A percentile compares a stretch with the other conserved stretches of the same genome.
Conservation (phyloP, 2,888 invertebrate genomes). For the Asteroscopus sphinx region DNA sequence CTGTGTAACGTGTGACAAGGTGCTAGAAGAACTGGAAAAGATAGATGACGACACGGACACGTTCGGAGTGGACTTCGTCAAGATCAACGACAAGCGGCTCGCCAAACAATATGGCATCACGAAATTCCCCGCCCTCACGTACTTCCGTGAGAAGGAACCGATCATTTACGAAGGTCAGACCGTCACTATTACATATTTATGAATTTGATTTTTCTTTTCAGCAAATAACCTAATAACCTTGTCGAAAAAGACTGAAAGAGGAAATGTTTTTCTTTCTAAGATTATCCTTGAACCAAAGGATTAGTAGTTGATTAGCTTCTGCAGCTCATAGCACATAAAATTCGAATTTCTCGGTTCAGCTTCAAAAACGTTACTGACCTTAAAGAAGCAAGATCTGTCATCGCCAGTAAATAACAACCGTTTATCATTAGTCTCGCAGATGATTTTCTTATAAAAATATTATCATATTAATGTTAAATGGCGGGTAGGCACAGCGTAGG, state of each 20-base stretch:
- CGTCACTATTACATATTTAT: slow-evolving; percentile 1
- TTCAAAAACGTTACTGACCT: no score
- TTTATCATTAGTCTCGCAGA: no score
- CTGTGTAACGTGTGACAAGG: slow-evolving; percentile 97
- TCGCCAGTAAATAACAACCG: no score
- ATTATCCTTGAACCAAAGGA: not conserved
- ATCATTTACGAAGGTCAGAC: slow-evolving; percentile 97
- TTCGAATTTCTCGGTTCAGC: no score
- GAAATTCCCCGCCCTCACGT: slow-evolving; percentile 98
- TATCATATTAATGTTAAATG: slow-evolving; percentile 1
- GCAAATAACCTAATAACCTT: not conserved
- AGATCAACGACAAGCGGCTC: slow-evolving; percentile 98
- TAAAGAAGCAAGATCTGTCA: no score
- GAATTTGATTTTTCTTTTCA: not conserved
- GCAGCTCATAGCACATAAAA: no score
- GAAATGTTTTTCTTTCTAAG: not conserved
- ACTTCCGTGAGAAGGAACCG: slow-evolving; percentile 98
- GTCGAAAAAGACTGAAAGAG: not conserved
- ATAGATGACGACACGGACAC: slow-evolving; percentile 98
- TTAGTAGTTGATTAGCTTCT: no score
- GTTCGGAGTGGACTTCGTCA: slow-evolving; percentile 98
- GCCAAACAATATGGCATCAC: slow-evolving; percentile 99
- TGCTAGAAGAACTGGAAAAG: slow-evolving; percentile 97
- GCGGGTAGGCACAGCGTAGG: no score
- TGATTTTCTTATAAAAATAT: not conserved